Conservation (phyloP, 2,797 vertebrate species). For the Megalops cyprinoides region DNA sequence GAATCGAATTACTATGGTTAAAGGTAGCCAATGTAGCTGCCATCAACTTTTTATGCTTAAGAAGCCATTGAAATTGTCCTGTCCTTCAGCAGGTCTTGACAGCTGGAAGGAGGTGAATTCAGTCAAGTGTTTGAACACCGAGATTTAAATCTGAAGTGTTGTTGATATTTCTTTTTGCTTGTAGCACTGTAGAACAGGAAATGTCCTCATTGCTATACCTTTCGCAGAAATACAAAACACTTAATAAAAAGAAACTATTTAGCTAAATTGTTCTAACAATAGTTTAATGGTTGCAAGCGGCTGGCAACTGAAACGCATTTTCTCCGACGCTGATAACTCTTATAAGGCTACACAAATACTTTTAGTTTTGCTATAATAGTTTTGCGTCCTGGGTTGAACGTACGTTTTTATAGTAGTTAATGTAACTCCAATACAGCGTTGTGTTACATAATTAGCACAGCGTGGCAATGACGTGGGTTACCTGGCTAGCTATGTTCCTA, state of each 20-base stretch:
- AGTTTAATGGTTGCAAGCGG: too few species aligned
- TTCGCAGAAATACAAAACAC: neutral
- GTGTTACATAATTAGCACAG: too few species aligned
- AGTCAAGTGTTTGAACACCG: neutral
- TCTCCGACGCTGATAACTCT: neutral
- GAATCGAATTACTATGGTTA: constrained; percentile 8
- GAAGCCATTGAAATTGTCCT: neutral
- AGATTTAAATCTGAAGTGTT: neutral
- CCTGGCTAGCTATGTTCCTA: too few species aligned
- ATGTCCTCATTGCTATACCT: neutral
- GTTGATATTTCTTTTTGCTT: neutral
- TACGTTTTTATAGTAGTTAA: too few species aligned
- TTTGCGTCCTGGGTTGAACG: too few species aligned
- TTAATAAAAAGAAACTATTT: too few species aligned
- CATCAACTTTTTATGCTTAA: neutral
- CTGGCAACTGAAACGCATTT: neutral
- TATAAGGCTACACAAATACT: neutral
- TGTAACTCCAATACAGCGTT: too few species aligned
- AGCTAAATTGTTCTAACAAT: neutral
- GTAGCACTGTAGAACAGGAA: neutral
- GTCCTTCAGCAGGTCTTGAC: neutral
- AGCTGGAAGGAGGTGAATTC: neutral
- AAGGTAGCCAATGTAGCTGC: neutral
- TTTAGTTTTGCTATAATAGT: too few species aligned
- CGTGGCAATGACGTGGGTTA: too few species aligned